Conservation (phyloP, 2,113 vertebrate species). For the Pachycephala philippinensis region DNA sequence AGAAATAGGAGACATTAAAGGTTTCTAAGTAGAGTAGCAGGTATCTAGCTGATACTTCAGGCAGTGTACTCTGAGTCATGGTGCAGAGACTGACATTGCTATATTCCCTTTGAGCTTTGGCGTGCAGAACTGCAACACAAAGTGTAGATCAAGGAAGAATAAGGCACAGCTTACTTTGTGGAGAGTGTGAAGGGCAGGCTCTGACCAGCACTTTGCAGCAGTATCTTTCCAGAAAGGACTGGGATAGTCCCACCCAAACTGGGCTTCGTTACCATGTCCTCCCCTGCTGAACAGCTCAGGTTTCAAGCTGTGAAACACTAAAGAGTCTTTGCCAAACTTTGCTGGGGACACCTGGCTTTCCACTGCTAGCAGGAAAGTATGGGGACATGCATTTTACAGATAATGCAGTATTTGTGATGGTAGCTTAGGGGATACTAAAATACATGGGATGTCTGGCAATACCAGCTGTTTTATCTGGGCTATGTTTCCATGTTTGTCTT, state of each 20-base stretch:
- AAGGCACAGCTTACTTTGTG: neutral
- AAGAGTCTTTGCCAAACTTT: neutral
- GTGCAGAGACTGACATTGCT: neutral
- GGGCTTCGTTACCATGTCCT: neutral
- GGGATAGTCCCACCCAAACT: neutral
- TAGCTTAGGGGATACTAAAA: neutral
- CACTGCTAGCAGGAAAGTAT: neutral
- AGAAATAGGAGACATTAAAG: neutral
- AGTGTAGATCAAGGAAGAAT: neutral
- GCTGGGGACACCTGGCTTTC: neutral
- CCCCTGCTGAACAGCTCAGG: neutral
- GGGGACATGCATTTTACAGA: neutral
- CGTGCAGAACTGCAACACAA: neutral
- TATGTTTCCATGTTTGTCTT: neutral
- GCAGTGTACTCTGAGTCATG: accelerated
- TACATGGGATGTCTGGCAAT: neutral
- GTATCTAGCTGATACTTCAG: neutral
- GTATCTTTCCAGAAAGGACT: neutral
- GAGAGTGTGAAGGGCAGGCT: neutral
- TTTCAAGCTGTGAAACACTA: neutral
- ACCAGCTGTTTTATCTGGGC: neutral
- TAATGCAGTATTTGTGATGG: neutral
- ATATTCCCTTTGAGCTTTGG: neutral
- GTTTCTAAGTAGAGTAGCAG: neutral
- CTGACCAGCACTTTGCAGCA: neutral